Evolutionary conservation across 2,113 vertebrate genomes (phyloP).

Genomic region (Ahaetulla prasina): DNA sequence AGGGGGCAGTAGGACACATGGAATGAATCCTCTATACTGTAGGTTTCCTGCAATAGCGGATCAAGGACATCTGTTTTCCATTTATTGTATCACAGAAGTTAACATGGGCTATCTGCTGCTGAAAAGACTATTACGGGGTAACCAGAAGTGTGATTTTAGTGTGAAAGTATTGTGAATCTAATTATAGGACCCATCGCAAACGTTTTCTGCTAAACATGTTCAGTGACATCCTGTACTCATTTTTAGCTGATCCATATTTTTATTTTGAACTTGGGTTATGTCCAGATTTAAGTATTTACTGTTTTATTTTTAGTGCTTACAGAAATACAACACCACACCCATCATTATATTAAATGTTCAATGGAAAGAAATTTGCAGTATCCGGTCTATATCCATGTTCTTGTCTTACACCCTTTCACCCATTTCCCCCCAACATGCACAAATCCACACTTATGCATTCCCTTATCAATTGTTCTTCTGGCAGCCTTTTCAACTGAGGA

Average conservation of each 20-base stretch:
- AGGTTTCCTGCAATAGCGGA: not conserved
- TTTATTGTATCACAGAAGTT: not conserved
- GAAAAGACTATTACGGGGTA: not conserved
- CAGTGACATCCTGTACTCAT: not conserved
- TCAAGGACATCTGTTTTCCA: not conserved
- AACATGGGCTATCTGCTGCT: not conserved
- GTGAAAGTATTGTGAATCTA: not conserved
- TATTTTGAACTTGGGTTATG: not conserved
- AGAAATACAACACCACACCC: not conserved
- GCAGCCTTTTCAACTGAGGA: not conserved
- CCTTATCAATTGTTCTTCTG: not conserved
- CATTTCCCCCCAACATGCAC: not conserved
- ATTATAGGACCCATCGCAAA: not conserved
- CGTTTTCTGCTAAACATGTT: not conserved
- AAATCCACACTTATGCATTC: not conserved
- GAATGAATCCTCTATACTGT: not conserved
- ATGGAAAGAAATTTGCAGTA: not conserved
- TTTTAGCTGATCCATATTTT: not conserved
- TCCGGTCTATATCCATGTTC: not conserved
- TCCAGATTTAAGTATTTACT: not conserved
- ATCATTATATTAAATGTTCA: not conserved
- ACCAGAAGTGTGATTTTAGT: not conserved
- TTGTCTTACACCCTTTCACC: not conserved
- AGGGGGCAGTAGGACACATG: not conserved
- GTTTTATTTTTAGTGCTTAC: not conserved